A percentile compares a stretch with the other conserved stretches of the same genome.
Conservation (phyloP, 2,888 invertebrate species). For the Torymus auratus region DNA sequence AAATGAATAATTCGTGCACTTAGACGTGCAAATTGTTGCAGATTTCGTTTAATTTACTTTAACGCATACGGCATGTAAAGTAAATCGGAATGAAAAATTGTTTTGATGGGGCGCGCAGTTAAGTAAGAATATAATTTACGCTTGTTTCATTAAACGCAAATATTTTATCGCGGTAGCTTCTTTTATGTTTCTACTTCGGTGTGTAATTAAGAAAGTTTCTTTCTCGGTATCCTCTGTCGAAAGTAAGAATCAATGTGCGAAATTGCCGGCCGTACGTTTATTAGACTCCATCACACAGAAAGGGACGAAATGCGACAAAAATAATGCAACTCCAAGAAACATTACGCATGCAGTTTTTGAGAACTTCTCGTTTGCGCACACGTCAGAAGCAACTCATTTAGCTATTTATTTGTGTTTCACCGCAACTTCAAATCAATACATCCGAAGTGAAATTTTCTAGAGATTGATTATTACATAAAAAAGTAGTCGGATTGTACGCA, state of each 20-base stretch:
- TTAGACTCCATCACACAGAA: background rate
- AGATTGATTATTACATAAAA: background rate
- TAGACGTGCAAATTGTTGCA: constrained; percentile 16
- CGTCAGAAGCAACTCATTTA: background rate
- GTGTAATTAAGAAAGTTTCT: constrained; percentile 18
- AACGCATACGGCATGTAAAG: background rate
- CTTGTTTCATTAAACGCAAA: background rate
- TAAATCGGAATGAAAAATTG: constrained; percentile 1
- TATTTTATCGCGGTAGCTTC: background rate
- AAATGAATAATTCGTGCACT: constrained; percentile 36
- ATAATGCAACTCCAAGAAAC: background rate
- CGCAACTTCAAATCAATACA: background rate
- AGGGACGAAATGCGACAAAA: background rate
- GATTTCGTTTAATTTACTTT: constrained; percentile 15
- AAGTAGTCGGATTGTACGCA: no score
- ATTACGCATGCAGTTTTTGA: constrained; percentile 5
- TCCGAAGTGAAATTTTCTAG: background rate
- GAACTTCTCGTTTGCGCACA: background rate
- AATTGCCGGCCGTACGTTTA: background rate
- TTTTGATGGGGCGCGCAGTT: constrained; percentile 5
- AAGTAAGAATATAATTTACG: constrained; percentile 4
- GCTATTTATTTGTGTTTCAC: background rate
- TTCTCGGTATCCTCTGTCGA: background rate
- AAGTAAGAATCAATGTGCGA: background rate
- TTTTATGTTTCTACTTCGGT: background rate